Evolutionary conservation across 2,797 vertebrate species (phyloP).

Genomic region (Catamblyrhynchus diadema): DNA sequence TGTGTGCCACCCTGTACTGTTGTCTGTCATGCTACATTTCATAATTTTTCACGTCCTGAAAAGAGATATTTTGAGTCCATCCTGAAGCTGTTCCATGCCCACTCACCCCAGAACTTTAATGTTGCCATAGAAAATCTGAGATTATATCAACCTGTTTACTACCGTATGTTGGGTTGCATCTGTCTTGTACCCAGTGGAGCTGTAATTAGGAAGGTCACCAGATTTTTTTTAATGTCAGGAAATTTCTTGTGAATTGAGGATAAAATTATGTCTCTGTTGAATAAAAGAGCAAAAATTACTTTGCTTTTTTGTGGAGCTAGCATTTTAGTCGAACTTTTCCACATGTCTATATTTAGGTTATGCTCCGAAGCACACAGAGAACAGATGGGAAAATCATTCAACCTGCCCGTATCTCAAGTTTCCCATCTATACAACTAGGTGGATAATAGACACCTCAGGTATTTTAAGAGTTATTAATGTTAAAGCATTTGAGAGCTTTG

Average conservation of each 20-base stretch:
- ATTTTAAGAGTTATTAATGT: background rate
- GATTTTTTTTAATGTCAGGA: background rate
- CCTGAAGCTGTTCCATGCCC: background rate
- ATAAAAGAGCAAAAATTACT: background rate
- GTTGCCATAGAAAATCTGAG: background rate
- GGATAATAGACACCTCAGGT: background rate
- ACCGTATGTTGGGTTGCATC: background rate
- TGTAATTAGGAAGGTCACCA: background rate
- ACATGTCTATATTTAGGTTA: background rate
- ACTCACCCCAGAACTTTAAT: background rate
- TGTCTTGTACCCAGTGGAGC: background rate
- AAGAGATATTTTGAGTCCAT: background rate
- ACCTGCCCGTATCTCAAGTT: background rate
- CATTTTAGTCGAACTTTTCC: background rate
- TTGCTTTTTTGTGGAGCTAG: background rate
- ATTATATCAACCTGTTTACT: background rate
- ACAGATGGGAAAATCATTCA: slow-evolving; percentile 22
- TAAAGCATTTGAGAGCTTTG: background rate
- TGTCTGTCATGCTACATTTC: background rate
- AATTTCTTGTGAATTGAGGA: background rate
- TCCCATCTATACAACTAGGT: background rate
- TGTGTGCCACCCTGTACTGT: background rate
- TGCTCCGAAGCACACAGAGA: background rate
- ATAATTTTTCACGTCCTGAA: background rate
- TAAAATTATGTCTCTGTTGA: background rate